Conservation (phyloP, 2,888 invertebrate genomes). For the Pasiphila rectangulata region DNA sequence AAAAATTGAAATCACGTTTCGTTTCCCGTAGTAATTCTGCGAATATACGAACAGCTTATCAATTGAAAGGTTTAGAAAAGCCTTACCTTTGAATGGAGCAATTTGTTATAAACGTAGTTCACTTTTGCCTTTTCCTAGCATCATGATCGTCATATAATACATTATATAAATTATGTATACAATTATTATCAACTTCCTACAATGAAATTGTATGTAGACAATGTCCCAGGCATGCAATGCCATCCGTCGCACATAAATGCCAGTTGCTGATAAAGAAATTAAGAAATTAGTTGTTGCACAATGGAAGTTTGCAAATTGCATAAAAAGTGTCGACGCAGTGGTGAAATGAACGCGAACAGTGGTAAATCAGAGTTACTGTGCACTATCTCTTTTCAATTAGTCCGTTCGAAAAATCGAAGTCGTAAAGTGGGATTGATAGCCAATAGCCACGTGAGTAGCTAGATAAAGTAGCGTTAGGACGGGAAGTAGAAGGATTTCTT, state of each 20-base stretch:
- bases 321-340: constrained; percentile 36
- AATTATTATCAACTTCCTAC: too few species aligned
- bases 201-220: too few species aligned
- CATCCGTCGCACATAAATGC: too few species aligned
- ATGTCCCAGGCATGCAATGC: too few species aligned
- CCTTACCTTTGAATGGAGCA: not conserved
- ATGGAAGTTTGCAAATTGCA: constrained; percentile 40
- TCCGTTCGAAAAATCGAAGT: constrained; percentile 18
- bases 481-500: constrained; percentile 3
- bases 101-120: not conserved
- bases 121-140: not conserved
- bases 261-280: too few species aligned
- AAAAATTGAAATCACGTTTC: constrained; percentile 67
- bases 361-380: constrained; percentile 14
- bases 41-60: constrained; percentile 51
- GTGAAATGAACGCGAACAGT: constrained; percentile 5
- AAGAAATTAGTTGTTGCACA: constrained; percentile 30
- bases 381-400: constrained; percentile 21
- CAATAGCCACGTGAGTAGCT: constrained; percentile 21
- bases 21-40: constrained; percentile 51
- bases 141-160: too few species aligned
- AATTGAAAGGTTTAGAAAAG: constrained; percentile 38
- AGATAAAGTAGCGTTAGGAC: constrained; percentile 19
- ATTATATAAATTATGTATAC: too few species aligned
- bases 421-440: constrained; percentile 18